phyloP scores from a whole-genome alignment of 2,888 invertebrate species.

The Athalia cordata region DNA sequence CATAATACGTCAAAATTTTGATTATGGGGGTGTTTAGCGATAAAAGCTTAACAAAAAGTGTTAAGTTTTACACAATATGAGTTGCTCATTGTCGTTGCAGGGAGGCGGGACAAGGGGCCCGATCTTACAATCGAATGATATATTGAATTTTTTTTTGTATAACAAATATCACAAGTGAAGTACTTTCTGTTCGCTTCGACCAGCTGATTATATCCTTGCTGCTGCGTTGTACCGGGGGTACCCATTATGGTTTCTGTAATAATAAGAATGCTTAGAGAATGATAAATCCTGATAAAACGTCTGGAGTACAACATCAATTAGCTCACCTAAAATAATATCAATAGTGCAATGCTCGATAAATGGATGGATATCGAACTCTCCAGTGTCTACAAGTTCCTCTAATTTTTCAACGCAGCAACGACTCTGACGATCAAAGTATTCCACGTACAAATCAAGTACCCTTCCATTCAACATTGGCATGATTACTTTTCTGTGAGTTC shows the following conservation, averaged over 20 bases:
- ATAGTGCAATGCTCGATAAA: conserved; percentile 53
- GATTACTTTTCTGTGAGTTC: conserved; percentile 53
- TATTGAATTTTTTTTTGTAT: too few relatives aligned
- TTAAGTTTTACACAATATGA: too few relatives aligned
- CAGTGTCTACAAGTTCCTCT: conserved; percentile 51
- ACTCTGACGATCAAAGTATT: conserved; percentile 50
- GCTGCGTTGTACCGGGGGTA: conserved; percentile 51
- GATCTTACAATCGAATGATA: too few relatives aligned
- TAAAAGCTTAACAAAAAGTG: too few relatives aligned
- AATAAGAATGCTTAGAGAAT: neutral
- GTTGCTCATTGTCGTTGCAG: too few relatives aligned
- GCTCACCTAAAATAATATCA: conserved; percentile 56
- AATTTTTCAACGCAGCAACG: conserved; percentile 40
- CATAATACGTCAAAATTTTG: too few relatives aligned
- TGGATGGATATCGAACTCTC: conserved; percentile 55
- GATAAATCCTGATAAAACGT: neutral
- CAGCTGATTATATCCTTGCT: conserved; percentile 51
- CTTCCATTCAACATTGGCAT: conserved; percentile 49
- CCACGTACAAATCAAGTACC: conserved; percentile 47
- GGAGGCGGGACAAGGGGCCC: too few relatives aligned
- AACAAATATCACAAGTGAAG: neutral
- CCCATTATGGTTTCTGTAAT: conserved; percentile 57
- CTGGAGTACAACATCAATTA: neutral
- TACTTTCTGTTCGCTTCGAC: conserved; percentile 48
- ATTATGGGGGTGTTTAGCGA: too few relatives aligned